These are phyloP conservation scores for Pinctada fucata DNA, from an alignment of 2,888 invertebrate genomes.

Conservation along the genomic window DNA sequence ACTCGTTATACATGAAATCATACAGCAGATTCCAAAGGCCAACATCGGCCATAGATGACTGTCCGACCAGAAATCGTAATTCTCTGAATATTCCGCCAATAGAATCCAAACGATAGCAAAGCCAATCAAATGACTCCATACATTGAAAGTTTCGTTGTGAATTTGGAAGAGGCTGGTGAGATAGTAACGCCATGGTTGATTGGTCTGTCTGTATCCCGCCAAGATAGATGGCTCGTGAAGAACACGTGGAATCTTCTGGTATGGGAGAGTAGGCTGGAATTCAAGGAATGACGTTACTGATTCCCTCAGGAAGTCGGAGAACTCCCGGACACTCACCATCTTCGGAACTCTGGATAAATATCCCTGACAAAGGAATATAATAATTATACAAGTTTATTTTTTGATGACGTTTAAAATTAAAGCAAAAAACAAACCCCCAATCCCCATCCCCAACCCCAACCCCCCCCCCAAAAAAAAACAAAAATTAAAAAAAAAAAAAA, in stretches of 20 bases:
- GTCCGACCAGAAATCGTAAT: conserved; percentile 25
- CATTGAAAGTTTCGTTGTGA: conserved; percentile 39
- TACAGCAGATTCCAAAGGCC: conserved; percentile 46
- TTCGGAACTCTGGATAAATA: too few relatives aligned
- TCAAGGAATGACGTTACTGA: too few relatives aligned
- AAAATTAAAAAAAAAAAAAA: too few relatives aligned
- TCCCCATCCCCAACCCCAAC: too few relatives aligned
- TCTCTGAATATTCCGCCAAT: conserved; percentile 26
- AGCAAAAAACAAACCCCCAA: too few relatives aligned
- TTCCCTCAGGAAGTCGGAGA: too few relatives aligned
- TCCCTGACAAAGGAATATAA: too few relatives aligned
- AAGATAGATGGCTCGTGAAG: conserved; percentile 31
- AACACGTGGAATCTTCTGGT: conserved; percentile 19
- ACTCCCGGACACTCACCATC: too few relatives aligned
- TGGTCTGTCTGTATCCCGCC: conserved; percentile 25
- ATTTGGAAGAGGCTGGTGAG: conserved; percentile 35
- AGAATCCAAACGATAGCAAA: conserved; percentile 27
- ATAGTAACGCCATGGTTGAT: conserved; percentile 35
- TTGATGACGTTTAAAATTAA: too few relatives aligned
- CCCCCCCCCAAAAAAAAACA: too few relatives aligned
- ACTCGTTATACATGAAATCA: conserved; percentile 48
- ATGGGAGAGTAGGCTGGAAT: conserved; percentile 3
- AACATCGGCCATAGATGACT: conserved; percentile 44
- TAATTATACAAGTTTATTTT: too few relatives aligned
- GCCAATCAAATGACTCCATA: conserved; percentile 36